These are phyloP conservation scores for Apolygus lucorum DNA, from an alignment of 1,140 invertebrate genomes.

Conservation along the genomic window DNA sequence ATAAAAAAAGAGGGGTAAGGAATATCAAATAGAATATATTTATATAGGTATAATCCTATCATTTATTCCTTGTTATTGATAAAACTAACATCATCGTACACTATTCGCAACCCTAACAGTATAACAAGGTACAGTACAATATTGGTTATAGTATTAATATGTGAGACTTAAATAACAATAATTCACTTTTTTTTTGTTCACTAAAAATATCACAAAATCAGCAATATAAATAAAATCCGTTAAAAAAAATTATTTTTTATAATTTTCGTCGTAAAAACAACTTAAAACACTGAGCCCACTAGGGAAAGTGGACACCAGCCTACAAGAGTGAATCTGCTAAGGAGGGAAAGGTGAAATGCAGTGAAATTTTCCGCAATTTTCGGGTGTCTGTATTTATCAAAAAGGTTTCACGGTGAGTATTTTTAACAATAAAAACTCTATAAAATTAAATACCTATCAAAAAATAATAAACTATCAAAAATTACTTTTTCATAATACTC, in stretches of 20 bases:
- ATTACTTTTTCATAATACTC: too few relatives aligned
- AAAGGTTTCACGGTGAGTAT: too few relatives aligned
- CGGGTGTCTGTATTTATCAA: background rate
- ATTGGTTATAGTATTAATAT: conserved; percentile 35
- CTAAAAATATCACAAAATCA: conserved; percentile 38
- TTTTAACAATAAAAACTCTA: too few relatives aligned
- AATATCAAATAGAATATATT: background rate
- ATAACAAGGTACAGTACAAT: conserved; percentile 37
- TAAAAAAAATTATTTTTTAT: too few relatives aligned
- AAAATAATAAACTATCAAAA: too few relatives aligned
- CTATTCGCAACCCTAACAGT: conserved; percentile 36
- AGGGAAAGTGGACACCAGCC: conserved; percentile 25
- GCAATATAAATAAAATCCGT: conserved; percentile 32
- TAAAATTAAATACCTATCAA: too few relatives aligned
- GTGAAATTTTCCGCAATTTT: background rate
- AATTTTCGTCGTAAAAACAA: conserved; percentile 6
- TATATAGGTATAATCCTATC: background rate
- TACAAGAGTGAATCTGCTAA: conserved; percentile 28
- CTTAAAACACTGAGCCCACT: conserved; percentile 22
- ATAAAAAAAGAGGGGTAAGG: background rate
- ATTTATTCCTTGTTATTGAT: conserved; percentile 33
- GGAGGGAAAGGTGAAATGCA: background rate
- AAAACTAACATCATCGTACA: conserved; percentile 28
- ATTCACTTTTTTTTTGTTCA: conserved; percentile 35
- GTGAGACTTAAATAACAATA: conserved; percentile 37